phyloP scores from a whole-genome alignment of 1,140 invertebrate genomes.

The Saccostrea cuccullata region DNA sequence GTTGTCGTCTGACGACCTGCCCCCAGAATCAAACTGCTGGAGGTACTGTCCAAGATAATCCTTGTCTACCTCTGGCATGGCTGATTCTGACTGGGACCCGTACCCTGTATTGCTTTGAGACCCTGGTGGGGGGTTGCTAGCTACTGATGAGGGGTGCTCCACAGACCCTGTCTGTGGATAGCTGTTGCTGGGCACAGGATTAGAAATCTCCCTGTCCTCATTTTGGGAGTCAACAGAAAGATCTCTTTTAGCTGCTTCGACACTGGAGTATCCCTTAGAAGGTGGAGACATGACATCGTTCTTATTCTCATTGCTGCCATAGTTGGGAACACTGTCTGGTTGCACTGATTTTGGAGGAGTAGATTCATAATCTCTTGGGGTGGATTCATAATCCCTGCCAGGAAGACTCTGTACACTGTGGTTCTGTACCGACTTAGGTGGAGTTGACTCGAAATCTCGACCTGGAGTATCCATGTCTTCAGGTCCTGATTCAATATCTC shows the following conservation, averaged over 20 bases:
- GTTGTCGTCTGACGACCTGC: conserved; percentile 54
- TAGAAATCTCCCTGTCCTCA: conserved; percentile 44
- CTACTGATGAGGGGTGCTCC: conserved; percentile 47
- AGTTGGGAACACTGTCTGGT: conserved; percentile 59
- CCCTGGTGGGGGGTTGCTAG: conserved; percentile 45
- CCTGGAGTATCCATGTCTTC: conserved; percentile 63
- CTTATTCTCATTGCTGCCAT: conserved; percentile 55
- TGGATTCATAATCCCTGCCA: conserved; percentile 49
- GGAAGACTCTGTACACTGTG: conserved; percentile 56
- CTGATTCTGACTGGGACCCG: conserved; percentile 57
- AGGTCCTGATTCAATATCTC: conserved; percentile 65
- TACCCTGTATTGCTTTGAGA: conserved; percentile 50
- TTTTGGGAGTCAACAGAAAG: conserved; percentile 44
- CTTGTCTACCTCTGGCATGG: conserved; percentile 70
- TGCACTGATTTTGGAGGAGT: conserved; percentile 48
- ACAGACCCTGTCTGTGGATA: conserved; percentile 41
- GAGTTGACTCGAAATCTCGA: conserved; percentile 65
- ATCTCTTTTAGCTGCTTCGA: conserved; percentile 39
- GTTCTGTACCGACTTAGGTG: conserved; percentile 59
- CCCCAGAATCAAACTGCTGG: conserved; percentile 61
- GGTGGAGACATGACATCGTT: conserved; percentile 50
- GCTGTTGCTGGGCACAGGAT: conserved; percentile 43
- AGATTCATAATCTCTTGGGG: conserved; percentile 50
- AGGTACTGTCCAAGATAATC: conserved; percentile 73
- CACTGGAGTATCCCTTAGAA: conserved; percentile 34